These are phyloP conservation scores for Diabrotica virgifera DNA, from an alignment of 1,140 invertebrate genomes.

Conservation along the genomic window DNA sequence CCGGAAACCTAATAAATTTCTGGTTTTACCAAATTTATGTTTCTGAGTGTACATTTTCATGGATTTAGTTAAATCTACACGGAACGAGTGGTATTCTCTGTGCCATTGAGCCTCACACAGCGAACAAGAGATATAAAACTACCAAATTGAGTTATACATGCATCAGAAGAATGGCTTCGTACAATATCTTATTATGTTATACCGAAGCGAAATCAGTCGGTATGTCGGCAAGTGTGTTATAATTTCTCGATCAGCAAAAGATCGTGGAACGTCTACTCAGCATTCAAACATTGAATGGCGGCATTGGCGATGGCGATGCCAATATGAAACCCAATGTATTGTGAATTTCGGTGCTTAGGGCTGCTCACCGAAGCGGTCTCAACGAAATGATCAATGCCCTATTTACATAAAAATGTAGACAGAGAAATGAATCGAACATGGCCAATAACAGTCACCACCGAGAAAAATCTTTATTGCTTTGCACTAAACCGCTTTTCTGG, in stretches of 20 bases:
- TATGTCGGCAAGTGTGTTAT: not conserved
- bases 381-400: constrained; percentile 31
- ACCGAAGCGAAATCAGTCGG: no score
- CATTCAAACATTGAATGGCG: constrained; percentile 27
- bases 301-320: constrained; percentile 3
- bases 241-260: not conserved
- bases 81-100: no score
- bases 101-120: no score
- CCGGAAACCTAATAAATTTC: no score
- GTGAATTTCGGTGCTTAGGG: constrained; percentile 30
- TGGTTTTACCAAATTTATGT: no score
- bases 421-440: constrained; percentile 29
- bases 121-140: no score
- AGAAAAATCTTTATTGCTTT: constrained; percentile 13
- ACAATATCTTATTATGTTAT: no score
- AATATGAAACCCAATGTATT: constrained; percentile 30
- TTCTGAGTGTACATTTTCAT: no score
- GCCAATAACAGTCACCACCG: constrained; percentile 24
- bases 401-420: constrained; percentile 34
- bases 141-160: no score
- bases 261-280: constrained; percentile 19
- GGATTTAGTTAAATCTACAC: no score
- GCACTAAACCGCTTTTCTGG: constrained; percentile 1
- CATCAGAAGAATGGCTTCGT: no score
- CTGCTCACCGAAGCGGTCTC: constrained; percentile 25